phyloP scores from a whole-genome alignment of 2,888 invertebrate genomes.

The Apeira syringaria region DNA sequence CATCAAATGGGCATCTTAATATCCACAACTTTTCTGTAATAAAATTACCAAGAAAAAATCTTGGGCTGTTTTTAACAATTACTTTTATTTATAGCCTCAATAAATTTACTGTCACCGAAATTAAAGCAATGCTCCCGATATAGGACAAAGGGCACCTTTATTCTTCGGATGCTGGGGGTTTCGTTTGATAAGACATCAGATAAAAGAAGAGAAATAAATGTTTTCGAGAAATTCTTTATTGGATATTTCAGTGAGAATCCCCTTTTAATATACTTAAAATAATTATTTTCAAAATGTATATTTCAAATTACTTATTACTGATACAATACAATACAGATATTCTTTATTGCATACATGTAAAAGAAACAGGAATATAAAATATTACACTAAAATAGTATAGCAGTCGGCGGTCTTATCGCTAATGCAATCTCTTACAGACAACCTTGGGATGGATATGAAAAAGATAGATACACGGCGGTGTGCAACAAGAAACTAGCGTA shows the following conservation, averaged over 20 bases:
- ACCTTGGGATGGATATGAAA: no score
- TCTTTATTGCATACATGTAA: no score
- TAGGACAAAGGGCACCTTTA: slow-evolving; percentile 55
- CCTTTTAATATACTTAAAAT: not conserved
- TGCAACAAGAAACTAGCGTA: no score
- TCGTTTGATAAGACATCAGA: slow-evolving; percentile 34
- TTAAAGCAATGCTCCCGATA: slow-evolving; percentile 61
- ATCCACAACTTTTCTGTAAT: slow-evolving; percentile 68
- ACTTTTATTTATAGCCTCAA: slow-evolving; percentile 72
- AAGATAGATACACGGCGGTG: no score
- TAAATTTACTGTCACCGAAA: slow-evolving; percentile 69
- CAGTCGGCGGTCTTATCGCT: no score
- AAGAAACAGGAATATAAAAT: no score
- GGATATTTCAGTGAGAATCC: slow-evolving; percentile 21
- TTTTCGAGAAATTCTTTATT: slow-evolving; percentile 22
- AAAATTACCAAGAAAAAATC: slow-evolving; percentile 72
- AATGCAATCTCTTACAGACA: no score
- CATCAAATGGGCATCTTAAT: slow-evolving; percentile 61
- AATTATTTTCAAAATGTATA: no score
- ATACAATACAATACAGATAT: no score
- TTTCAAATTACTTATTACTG: no score
- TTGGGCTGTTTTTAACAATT: slow-evolving; percentile 70
- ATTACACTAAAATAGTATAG: no score
- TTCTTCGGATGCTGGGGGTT: slow-evolving; percentile 50
- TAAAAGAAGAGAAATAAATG: slow-evolving; percentile 30